phyloP scores from a whole-genome alignment of 2,797 vertebrate genomes.

The Tadarida brasiliensis region DNA sequence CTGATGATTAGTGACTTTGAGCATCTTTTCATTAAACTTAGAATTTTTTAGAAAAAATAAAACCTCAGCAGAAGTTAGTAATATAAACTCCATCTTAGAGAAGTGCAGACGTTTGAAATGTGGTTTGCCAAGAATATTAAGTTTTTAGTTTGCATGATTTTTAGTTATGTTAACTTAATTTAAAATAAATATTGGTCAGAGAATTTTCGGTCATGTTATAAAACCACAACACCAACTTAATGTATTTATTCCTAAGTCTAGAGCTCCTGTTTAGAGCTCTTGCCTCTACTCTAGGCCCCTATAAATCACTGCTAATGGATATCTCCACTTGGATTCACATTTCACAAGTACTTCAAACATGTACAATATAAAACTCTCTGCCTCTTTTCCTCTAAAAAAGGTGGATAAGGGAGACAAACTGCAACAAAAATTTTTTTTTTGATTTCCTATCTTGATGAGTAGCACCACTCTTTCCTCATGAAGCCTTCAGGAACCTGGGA shows the following conservation, averaged over 20 bases:
- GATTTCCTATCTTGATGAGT: slow-evolving; percentile 29
- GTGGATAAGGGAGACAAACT: background rate
- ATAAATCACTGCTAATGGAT: slow-evolving; percentile 48
- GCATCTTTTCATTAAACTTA: background rate
- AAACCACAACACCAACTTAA: background rate
- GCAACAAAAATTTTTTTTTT: slow-evolving; percentile 25
- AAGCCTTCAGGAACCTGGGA: slow-evolving; percentile 31
- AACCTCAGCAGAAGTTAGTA: slow-evolving; percentile 47
- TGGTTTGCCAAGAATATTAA: slow-evolving; percentile 45
- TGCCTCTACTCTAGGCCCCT: slow-evolving; percentile 20
- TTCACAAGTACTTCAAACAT: slow-evolving; percentile 52
- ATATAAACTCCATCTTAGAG: background rate
- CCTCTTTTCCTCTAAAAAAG: background rate
- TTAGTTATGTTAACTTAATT: slow-evolving; percentile 56
- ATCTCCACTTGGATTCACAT: slow-evolving; percentile 41
- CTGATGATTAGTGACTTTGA: background rate
- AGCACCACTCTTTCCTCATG: background rate
- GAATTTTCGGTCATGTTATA: slow-evolving; percentile 24
- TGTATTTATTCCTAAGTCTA: slow-evolving; percentile 35
- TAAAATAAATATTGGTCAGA: slow-evolving; percentile 42
- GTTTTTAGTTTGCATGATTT: slow-evolving; percentile 52
- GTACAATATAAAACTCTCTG: slow-evolving; percentile 36
- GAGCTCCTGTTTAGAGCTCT: slow-evolving; percentile 16
- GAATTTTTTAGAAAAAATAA: background rate
- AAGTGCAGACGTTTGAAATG: slow-evolving; percentile 53